Percentiles rank a stretch among this genome's conserved stretches.
These are phyloP conservation scores for Hartigia nigra DNA, from an alignment of 2,888 invertebrate species.

Conservation along the genomic window DNA sequence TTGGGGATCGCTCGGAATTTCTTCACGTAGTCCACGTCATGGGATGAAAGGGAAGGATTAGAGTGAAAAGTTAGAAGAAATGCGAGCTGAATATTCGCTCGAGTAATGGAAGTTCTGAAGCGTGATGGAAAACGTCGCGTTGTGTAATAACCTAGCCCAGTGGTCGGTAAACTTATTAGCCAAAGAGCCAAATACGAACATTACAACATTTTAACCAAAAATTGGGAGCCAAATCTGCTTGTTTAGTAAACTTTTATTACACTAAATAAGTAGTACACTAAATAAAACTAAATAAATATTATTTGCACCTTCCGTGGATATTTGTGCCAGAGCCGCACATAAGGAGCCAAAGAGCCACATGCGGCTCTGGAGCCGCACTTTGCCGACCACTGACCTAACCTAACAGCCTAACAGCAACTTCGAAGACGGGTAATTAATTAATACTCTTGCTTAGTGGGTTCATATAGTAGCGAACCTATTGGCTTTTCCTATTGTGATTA, in stretches of 20 bases:
- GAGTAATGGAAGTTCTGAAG: not conserved
- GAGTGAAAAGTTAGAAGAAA: constrained; percentile 15
- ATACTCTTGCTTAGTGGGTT: not conserved
- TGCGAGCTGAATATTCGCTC: not conserved
- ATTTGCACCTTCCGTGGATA: too few species aligned
- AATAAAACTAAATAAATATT: too few species aligned
- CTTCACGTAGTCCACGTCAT: not conserved
- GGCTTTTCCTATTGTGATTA: not conserved
- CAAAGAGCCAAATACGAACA: too few species aligned
- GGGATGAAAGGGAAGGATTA: constrained; percentile 14
- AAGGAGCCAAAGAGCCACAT: too few species aligned
- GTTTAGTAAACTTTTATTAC: too few species aligned
- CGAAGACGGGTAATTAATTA: not conserved
- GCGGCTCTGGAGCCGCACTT: too few species aligned
- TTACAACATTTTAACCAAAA: too few species aligned
- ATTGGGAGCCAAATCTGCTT: too few species aligned
- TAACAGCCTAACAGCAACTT: not conserved
- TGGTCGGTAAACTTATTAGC: too few species aligned
- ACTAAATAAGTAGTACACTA: too few species aligned
- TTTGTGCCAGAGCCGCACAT: too few species aligned
- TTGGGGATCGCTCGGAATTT: not conserved
- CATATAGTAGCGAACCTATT: not conserved
- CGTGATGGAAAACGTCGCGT: not conserved
- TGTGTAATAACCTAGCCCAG: not conserved
- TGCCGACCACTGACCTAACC: too few species aligned